Conservation (phyloP, 2,113 vertebrate species). For the Meriones unguiculatus region DNA sequence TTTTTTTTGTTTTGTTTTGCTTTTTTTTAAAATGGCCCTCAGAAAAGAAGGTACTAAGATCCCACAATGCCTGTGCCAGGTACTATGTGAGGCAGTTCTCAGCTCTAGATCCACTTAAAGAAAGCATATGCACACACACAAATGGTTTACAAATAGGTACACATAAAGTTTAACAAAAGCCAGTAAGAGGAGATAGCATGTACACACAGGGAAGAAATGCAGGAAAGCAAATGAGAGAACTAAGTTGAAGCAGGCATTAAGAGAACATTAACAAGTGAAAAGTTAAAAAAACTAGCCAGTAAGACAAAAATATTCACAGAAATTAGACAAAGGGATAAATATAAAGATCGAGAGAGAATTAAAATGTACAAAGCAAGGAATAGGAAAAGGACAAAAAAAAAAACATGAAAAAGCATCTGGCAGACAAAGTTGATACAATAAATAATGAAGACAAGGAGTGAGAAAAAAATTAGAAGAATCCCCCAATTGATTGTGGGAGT, state of each 20-base stretch:
- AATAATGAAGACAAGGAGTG: not conserved
- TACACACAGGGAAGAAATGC: not conserved
- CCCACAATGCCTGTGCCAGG: not conserved
- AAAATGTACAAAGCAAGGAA: slow-evolving; percentile 13
- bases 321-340: not conserved
- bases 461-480: not conserved
- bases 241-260: not conserved
- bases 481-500: not conserved
- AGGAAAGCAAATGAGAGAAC: not conserved
- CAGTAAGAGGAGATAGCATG: not conserved
- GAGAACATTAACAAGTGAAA: not conserved
- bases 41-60: not conserved
- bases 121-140: not conserved
- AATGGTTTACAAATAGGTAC: not conserved
- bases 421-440: not conserved
- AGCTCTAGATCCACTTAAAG: not conserved
- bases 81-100: not conserved
- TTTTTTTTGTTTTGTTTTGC: too few relatives aligned
- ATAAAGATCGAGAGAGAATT: not conserved
- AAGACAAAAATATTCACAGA: not conserved
- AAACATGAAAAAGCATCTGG: not conserved
- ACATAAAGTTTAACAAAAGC: not conserved
- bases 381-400: not conserved
- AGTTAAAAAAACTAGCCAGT: not conserved
- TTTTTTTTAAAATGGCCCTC: not conserved